These are phyloP conservation scores for Malurus elegans DNA, from an alignment of 2,113 vertebrate species.

Conservation along the genomic window DNA sequence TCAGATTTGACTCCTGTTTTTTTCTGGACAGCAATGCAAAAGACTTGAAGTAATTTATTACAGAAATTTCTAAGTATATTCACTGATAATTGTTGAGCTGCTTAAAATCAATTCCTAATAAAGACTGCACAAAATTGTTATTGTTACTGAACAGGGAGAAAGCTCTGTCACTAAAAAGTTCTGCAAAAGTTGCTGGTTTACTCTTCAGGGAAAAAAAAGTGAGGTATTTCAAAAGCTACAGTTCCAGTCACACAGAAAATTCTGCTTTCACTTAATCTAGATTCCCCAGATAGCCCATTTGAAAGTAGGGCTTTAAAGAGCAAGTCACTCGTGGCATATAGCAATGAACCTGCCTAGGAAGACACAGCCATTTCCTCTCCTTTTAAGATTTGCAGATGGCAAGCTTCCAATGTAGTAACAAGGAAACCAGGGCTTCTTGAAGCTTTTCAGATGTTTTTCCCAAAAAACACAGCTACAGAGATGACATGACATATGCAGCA, in stretches of 20 bases:
- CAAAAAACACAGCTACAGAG: neutral
- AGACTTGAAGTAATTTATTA: neutral
- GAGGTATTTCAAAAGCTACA: neutral
- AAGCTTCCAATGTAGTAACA: neutral
- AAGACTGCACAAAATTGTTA: neutral
- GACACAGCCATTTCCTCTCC: neutral
- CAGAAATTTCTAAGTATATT: neutral
- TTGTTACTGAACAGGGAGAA: neutral
- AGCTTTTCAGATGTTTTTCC: neutral
- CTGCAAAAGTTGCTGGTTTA: neutral
- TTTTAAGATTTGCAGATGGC: neutral
- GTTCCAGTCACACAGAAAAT: neutral
- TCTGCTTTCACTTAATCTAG: neutral
- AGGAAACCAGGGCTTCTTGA: neutral
- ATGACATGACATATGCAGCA: neutral
- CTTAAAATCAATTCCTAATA: neutral
- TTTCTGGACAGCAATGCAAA: fast-evolving
- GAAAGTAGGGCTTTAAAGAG: neutral
- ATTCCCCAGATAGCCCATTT: neutral
- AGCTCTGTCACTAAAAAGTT: neutral
- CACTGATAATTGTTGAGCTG: neutral
- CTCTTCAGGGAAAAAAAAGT: neutral
- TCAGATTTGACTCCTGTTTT: neutral
- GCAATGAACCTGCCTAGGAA: neutral
- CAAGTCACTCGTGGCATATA: neutral